Evolutionary conservation across 2,113 vertebrate species (phyloP), one percentile per base, ranked within the genome.

Genomic region (Ictidomys tridecemlineatus): DNA sequence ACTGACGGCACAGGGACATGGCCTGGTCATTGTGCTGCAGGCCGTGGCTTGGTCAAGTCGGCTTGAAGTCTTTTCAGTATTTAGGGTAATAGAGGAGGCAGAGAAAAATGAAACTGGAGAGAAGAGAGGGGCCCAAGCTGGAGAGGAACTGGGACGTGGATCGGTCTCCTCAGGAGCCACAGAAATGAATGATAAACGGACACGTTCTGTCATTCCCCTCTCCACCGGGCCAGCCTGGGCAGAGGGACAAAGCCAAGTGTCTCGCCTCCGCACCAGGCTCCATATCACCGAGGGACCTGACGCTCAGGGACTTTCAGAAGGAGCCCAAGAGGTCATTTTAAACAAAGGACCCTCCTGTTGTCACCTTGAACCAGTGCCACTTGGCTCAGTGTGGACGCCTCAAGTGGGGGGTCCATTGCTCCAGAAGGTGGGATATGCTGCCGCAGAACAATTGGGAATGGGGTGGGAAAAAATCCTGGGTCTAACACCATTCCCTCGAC

Each of bases 391-490:
- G 17, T 0, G 63, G 30, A 14, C 39, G 26, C 8, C 2, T 1
- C 13, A 53, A n/a, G 8, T 5, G 79, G 37, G 5, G 11, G 11
- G 13, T 39, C 70, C 30, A 9, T 12, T 58, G 30, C 18, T 84
- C 74, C 22, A 0, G 73, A 65, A 69, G 11, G 48, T 5, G 0
- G 2, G 4, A n/a, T 42, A 14, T 45, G 7, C 20, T 17, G 30
- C 32, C 5, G 3, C 11, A n/a, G 58, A 48, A 18, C 28, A 82
- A 53, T 0, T 32, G 22, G n/a, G 53, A 17, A 51, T 51, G 1
- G 4, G 8, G 4, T 24, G 1, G 14, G 1, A 2, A 17, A 28
- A 16, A 48, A 45, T 17, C 14, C 45, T 39, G 18, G 30, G 10
- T 42, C 20, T 86, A 5, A 20, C 77, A 22, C 26, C 39, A 5